Percentiles rank a stretch among this genome's conserved stretches.
These are phyloP conservation scores for Thamnaconus septentrionalis DNA, from an alignment of 2,113 vertebrate genomes.

Conservation along the genomic window DNA sequence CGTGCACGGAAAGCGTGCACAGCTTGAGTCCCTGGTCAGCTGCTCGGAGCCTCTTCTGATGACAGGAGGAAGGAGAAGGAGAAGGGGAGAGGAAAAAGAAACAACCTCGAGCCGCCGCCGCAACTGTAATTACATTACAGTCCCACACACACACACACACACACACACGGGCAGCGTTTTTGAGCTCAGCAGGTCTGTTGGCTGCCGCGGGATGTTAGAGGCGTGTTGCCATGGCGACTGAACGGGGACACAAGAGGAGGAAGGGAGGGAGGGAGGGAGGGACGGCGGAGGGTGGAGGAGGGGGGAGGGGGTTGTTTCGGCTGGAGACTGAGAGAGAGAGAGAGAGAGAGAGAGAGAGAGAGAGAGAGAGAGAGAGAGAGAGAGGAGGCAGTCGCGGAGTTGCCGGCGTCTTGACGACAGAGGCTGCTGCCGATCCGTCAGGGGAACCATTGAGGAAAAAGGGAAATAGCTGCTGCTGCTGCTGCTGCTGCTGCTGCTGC, in stretches of 20 bases:
- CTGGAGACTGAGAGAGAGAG: slow-evolving; percentile 50
- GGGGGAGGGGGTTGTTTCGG: slow-evolving; percentile 28
- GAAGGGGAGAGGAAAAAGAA: slow-evolving; percentile 11
- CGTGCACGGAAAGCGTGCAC: slow-evolving; percentile 37
- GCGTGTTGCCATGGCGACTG: slow-evolving; percentile 90
- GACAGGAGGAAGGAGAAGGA: slow-evolving; percentile 10
- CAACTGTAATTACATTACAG: slow-evolving; percentile 68
- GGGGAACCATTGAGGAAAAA: slow-evolving; percentile 44
- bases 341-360: slow-evolving; percentile 40
- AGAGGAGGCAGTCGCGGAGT: slow-evolving; percentile 23
- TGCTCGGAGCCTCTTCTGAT: slow-evolving; percentile 23
- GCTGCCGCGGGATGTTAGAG: slow-evolving; percentile 88
- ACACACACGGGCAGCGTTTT: slow-evolving; percentile 21
- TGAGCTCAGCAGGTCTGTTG: slow-evolving; percentile 67
- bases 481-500: no score
- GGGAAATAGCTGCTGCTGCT: slow-evolving; percentile 30
- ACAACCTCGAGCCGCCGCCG: slow-evolving; percentile 27
- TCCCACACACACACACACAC: slow-evolving; percentile 7
- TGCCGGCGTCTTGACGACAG: slow-evolving; percentile 67
- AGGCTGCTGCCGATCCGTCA: slow-evolving; percentile 8
- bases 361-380: slow-evolving; percentile 49
- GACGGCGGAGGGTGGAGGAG: slow-evolving; percentile 23
- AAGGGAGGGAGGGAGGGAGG: slow-evolving; percentile 47
- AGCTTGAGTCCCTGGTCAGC: slow-evolving; percentile 44
- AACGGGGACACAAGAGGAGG: slow-evolving; percentile 78